A percentile compares a stretch with the other conserved stretches of the same genome.
phyloP scores from a whole-genome alignment of 2,888 invertebrate genomes.

The Pristionchus fissidentatus region DNA sequence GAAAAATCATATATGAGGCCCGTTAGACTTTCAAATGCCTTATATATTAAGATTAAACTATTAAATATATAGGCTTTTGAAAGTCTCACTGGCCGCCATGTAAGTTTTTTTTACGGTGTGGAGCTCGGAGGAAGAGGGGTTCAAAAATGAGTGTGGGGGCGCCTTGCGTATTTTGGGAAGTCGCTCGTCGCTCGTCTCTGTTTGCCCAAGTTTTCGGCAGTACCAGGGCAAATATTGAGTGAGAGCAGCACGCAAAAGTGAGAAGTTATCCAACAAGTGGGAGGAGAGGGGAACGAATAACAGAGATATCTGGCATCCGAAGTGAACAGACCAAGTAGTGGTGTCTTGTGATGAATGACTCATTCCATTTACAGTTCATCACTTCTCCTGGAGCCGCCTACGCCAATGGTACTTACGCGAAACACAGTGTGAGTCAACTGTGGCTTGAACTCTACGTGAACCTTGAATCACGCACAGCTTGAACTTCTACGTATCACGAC shows the following conservation, averaged over 20 bases:
- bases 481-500: neutral
- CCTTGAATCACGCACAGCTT: neutral
- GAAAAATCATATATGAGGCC: too few relatives aligned
- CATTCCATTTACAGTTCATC: constrained; percentile 33
- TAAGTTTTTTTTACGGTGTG: neutral
- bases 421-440: constrained; percentile 35
- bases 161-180: constrained; percentile 8
- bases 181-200: constrained; percentile 3
- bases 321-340: neutral
- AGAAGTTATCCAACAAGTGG: constrained; percentile 10
- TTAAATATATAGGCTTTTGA: too few relatives aligned
- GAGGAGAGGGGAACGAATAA: neutral
- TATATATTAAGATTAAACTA: too few relatives aligned
- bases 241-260: neutral
- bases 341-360: neutral
- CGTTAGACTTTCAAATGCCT: too few relatives aligned
- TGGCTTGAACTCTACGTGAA: neutral
- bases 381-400: constrained; percentile 18
- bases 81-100: too few relatives aligned
- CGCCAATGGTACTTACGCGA: constrained; percentile 12
- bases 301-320: neutral
- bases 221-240: constrained; percentile 31
- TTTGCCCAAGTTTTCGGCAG: constrained; percentile 38
- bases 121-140: neutral
- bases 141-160: constrained; percentile 31